Evolutionary conservation across 2,888 invertebrate genomes (phyloP), one percentile per base, ranked within the genome.

Genomic region (Coelopa pilipes): DNA sequence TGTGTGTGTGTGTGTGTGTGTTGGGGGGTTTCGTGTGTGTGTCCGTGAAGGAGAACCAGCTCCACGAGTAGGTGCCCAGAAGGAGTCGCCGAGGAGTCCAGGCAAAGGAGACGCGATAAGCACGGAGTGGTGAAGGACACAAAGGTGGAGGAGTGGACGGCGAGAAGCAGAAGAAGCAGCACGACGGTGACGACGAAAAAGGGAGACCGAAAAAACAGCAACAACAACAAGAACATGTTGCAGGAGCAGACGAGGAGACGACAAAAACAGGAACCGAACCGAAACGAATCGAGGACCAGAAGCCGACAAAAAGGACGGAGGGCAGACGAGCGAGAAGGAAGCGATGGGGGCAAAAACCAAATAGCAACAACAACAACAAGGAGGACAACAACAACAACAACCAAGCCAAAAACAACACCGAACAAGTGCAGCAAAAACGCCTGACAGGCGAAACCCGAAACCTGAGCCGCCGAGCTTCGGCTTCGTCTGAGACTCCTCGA

Each of bases 331-430:
- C 15, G 53, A 47, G 3, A 21, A 70, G 45, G 46, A 70, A 11
- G 24, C 24, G 34, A 62, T 11, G 13, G n/a, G 46, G 46, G 46
- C 17, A 65, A 19, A 65, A 65, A 47, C 45, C 46, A 45, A 46
- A 65, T n/a, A 65, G 46, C 63, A 63, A 34, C n/a, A 65, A 34
- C 34, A 34, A 34, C 7, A 34, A 34, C 2, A 34, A 34, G 2
- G 7, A 34, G 34, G 7, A 34, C 47, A 65, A 34, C 34, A 21
- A 21, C 67, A 68, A 53, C 53, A 68, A n/a, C 67, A 67, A n/a
- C 24, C 34, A 34, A 13, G 15, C n/a, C 67, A 67, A 34, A 19
- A 55, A 53, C 2, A 34, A 34, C 7, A 34, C 7, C 34, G 4
- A 34, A 34, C 34, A 21, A 34, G 15, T 53, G n/a, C 34, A 68